These are phyloP conservation scores for Geopemphigus sp. DNA, from an alignment of 1,140 invertebrate genomes.

Conservation along the genomic window DNA sequence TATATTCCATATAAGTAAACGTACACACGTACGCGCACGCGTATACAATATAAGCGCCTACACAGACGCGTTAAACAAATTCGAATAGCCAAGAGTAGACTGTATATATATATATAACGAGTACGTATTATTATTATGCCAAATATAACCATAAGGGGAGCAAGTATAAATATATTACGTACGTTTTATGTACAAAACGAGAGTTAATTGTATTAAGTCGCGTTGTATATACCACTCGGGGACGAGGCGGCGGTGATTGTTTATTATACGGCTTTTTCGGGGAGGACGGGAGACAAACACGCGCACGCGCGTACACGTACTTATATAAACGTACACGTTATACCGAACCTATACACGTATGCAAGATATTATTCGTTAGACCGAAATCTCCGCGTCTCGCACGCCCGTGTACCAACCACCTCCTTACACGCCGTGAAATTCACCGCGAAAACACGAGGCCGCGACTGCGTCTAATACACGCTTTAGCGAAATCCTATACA, in stretches of 20 bases:
- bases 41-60: neutral
- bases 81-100: conserved; percentile 24
- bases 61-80: conserved; percentile 15
- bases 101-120: neutral
- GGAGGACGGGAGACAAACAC: neutral
- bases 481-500: conserved; percentile 25
- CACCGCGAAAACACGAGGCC: neutral
- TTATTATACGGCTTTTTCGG: conserved; percentile 33
- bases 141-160: too few species aligned
- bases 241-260: neutral
- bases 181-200: neutral
- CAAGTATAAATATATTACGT: neutral
- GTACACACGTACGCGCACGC: too few species aligned
- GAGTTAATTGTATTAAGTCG: conserved; percentile 47
- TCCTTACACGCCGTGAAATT: conserved; percentile 1
- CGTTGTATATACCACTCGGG: neutral
- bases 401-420: neutral
- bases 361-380: conserved; percentile 21
- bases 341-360: neutral
- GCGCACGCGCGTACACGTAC: neutral
- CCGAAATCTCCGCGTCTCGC: conserved; percentile 3
- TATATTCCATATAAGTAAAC: too few species aligned
- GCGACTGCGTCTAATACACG: neutral
- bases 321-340: neutral
- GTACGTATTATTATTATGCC: neutral